phyloP scores from a whole-genome alignment of 2,797 vertebrate species.

The Coregonus ussuriensis region DNA sequence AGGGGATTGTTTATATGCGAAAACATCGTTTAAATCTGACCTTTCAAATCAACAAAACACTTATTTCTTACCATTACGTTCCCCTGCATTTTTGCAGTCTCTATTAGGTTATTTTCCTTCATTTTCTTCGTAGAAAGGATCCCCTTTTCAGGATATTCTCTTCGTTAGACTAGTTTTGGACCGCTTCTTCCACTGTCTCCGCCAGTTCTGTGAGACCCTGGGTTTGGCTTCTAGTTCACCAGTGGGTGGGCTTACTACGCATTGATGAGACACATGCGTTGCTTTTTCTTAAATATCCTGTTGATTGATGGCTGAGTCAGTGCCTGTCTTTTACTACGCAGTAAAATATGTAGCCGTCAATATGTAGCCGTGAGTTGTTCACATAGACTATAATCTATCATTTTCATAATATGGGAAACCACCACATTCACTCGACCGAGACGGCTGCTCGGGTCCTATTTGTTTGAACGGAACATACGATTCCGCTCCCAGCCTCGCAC shows the following conservation, averaged over 20 bases:
- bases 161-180: conserved; percentile 37
- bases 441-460: not conserved
- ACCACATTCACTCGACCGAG: not conserved
- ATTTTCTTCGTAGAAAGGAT: conserved; percentile 61
- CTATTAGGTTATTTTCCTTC: conserved; percentile 95
- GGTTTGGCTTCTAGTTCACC: conserved; percentile 49
- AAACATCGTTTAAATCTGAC: not conserved
- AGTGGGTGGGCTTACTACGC: conserved; percentile 58
- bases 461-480: conserved; percentile 13
- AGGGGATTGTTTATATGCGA: not conserved
- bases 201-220: conserved; percentile 44
- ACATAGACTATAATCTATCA: conserved; percentile 14
- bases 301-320: conserved; percentile 8
- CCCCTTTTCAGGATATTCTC: not conserved
- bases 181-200: conserved; percentile 41
- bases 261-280: conserved; percentile 36
- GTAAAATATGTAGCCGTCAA: conserved; percentile 16
- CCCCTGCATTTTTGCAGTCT: conserved; percentile 97
- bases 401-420: not conserved
- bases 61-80: conserved; percentile 78
- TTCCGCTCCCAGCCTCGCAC: not conserved
- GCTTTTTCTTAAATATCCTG: conserved; percentile 27
- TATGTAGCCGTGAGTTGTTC: conserved; percentile 11
- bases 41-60: conserved; percentile 9
- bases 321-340: not conserved